Evolutionary conservation across 2,797 vertebrate species (phyloP), one percentile per base, ranked within the genome.

Genomic region (Gila robusta): DNA sequence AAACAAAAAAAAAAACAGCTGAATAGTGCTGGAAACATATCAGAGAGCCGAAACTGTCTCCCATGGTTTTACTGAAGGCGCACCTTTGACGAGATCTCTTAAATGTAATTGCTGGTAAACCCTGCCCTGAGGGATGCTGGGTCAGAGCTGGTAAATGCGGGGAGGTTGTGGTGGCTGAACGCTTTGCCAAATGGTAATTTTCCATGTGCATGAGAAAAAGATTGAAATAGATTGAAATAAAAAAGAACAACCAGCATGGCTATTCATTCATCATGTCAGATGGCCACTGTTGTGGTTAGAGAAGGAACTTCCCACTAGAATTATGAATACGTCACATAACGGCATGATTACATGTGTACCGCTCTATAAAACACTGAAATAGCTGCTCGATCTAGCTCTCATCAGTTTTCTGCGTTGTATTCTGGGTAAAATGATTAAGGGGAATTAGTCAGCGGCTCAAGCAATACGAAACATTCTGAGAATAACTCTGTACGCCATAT

Each of bases 161-260:
- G 82, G 72, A 84, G 82, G 62, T 37, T 72, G 72, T 23, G 76
- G 79, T 47, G 74, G 66, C 72, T 81, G 85, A 84, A 62, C 81
- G 89, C 91, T 91, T 91, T 91, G 91, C 89, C 92, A 93, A 93
- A 93, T 92, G 91, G 93, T 92, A 94, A 95, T 93, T 95, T 96
- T 94, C 94, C 93, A 92, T 92, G 92, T 93, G 91, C 89, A 92
- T 91, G 89, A 91, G 89, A 91, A 91, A 92, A 91, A 67, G 26
- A 17, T 21, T 47, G 28, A 59, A 26, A 66, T 39, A 80, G 77
- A 71, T 39, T 28, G 41, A 78, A 69, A 73, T 44, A 73, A 73
- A 74, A 83, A 47, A 74, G 67, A 49, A 62, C 54, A 83, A 26
- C 41, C 37, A 44, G 54, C 14, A 56, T 80, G 54, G 78, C 47